A percentile compares a stretch with the other conserved stretches of the same genome.
These are phyloP conservation scores for Pseudochirops cupreus DNA, from an alignment of 2,797 vertebrate genomes.

Conservation along the genomic window DNA sequence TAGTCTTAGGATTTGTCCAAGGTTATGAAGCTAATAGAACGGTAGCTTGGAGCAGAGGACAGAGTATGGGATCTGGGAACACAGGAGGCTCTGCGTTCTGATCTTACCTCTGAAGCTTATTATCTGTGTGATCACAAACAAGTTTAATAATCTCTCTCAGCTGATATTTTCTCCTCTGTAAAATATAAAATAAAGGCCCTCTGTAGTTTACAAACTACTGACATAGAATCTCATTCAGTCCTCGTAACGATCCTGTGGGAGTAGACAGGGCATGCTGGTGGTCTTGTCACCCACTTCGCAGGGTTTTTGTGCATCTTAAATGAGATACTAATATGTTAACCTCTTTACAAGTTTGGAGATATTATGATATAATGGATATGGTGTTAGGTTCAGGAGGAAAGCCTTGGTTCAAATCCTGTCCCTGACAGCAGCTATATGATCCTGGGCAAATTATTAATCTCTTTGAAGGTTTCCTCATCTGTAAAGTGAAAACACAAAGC, in stretches of 20 bases:
- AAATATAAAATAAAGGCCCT: not conserved
- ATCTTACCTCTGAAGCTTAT: not conserved
- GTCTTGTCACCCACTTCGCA: not conserved
- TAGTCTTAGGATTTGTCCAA: not conserved
- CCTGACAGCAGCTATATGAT: not conserved
- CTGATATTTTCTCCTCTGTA: not conserved
- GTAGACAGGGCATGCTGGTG: not conserved
- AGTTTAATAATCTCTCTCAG: not conserved
- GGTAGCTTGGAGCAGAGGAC: not conserved
- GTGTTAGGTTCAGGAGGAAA: not conserved
- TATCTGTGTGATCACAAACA: not conserved
- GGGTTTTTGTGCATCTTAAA: not conserved
- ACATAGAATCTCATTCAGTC: not conserved
- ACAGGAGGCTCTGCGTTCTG: not conserved
- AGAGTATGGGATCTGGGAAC: not conserved
- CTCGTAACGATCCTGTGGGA: not conserved
- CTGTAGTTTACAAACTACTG: not conserved
- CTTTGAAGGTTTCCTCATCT: not conserved
- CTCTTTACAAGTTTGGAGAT: not conserved
- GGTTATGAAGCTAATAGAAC: not conserved
- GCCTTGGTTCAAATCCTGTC: not conserved
- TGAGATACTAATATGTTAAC: not conserved
- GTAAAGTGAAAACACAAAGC: not conserved
- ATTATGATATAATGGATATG: not conserved
- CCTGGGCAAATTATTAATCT: not conserved